Conservation (phyloP, 2,113 vertebrate genomes). For the Aphelocoma coerulescens region DNA sequence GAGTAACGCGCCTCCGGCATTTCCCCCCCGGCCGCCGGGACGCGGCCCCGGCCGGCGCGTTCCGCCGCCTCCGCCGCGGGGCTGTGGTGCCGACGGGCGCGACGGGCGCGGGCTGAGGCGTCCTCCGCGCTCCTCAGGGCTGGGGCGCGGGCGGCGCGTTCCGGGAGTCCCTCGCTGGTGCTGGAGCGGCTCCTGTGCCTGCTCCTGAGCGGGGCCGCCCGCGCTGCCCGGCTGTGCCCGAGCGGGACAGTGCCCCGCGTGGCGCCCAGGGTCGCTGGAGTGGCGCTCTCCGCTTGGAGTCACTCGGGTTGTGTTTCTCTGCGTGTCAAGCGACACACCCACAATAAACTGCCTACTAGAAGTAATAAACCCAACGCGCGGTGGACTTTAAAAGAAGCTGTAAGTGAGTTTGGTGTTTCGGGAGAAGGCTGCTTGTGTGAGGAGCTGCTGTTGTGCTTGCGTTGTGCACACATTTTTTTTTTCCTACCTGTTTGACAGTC, state of each 20-base stretch:
- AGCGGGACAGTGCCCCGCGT: not conserved
- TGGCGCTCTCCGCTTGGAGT: not conserved
- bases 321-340: not conserved
- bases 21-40: not conserved
- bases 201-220: not conserved
- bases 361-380: not conserved
- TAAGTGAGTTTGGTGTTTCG: not conserved
- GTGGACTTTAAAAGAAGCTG: not conserved
- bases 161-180: not conserved
- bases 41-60: not conserved
- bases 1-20: not conserved
- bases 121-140: not conserved
- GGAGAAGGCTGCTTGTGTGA: not conserved
- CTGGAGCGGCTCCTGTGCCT: not conserved
- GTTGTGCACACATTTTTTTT: fast-evolving
- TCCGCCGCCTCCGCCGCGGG: not conserved
- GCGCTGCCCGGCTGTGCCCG: not conserved
- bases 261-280: not conserved
- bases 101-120: not conserved
- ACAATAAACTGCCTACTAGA: not conserved
- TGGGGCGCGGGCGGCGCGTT: not conserved
- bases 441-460: not conserved
- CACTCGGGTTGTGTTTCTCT: not conserved
- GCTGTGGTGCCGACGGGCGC: not conserved
- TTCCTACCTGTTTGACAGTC: not conserved